Percentiles rank a stretch among this genome's conserved stretches.
These are phyloP conservation scores for Esox masquinongy DNA, from an alignment of 2,797 vertebrate species.

Conservation along the genomic window DNA sequence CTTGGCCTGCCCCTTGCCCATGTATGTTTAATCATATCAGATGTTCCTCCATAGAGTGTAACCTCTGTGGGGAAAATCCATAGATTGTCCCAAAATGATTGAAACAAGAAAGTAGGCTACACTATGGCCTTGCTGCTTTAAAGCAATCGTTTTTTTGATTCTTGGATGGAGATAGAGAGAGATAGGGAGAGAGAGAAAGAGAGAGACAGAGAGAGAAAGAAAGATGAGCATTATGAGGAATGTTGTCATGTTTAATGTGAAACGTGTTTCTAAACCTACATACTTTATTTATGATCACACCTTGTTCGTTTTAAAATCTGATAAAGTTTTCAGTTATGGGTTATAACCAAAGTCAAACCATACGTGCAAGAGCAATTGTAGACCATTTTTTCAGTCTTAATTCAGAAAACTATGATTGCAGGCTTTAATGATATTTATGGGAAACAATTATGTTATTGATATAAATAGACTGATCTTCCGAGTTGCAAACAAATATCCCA, in stretches of 20 bases:
- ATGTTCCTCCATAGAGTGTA: constrained; percentile 47
- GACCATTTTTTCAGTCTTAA: background rate
- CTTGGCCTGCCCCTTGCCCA: constrained; percentile 49
- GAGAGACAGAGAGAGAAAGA: background rate
- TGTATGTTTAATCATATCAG: constrained; percentile 69
- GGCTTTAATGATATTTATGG: background rate
- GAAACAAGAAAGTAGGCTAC: background rate
- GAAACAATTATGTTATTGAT: background rate
- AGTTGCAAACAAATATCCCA: background rate
- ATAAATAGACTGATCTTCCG: too few species aligned
- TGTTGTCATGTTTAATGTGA: background rate
- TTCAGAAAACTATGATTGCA: background rate
- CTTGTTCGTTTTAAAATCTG: background rate
- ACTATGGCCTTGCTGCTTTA: background rate
- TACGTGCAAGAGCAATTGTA: background rate
- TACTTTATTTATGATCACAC: background rate
- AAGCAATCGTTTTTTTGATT: background rate
- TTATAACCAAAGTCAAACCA: background rate
- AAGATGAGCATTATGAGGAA: background rate
- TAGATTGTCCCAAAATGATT: constrained; percentile 15
- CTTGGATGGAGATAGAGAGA: background rate
- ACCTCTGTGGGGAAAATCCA: constrained; percentile 12
- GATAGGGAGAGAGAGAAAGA: too few species aligned
- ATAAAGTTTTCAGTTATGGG: background rate
- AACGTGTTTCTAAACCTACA: too few species aligned